Base-by-base conservation (phyloP, 2,888 invertebrate species). In the Vesta saturnalis region DNA sequence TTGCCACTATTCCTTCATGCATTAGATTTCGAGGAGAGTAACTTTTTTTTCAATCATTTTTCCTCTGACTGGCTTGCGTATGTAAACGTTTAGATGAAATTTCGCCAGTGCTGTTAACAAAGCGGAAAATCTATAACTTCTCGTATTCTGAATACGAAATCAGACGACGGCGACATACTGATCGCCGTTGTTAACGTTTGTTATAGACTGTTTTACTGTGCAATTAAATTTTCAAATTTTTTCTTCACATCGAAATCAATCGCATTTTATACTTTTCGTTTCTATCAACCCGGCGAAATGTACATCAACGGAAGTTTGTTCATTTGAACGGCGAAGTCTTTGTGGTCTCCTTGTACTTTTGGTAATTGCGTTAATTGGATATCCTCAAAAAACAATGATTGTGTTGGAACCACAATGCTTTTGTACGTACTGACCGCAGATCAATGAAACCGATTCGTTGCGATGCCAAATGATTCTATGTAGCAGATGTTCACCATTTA, bases 221-320 rank as follows among this genome's bases (percentile, higher is more conserved):
- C 15, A 54, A 18, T 54, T 1, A 4, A 54, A 19, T 54, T 10
- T 21, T 54, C 54, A 2, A 54, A 21, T 54, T 54, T 54, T 21
- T 54, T 54, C 22, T 54, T 54, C 8, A 54, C 22, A 54, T 54
- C 54, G 54, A 54, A 54, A 54, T 54, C 19, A 54, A 19, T 18
- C 15, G 19, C 10, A 4, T 30, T 30, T 30, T 10, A 6, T 30
- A 10, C 30, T 4, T 6, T 30, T 6, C 30, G 10, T 4, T 10
- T 30, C 5, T 4, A 30, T 6, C 30, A 30, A 30, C 30, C 10
- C 4, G 30, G 4, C 30, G 30, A 30, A 6, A 30, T 30, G 10
- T 30, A 30, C 30, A 10, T 30, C 30, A 10, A 30, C 30, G 30
- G 30, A 30, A 30, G 30, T 30, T 30, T 30, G 30, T 30, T 30